phyloP scores from a whole-genome alignment of 2,888 invertebrate species.

The Oscheius sp. region DNA sequence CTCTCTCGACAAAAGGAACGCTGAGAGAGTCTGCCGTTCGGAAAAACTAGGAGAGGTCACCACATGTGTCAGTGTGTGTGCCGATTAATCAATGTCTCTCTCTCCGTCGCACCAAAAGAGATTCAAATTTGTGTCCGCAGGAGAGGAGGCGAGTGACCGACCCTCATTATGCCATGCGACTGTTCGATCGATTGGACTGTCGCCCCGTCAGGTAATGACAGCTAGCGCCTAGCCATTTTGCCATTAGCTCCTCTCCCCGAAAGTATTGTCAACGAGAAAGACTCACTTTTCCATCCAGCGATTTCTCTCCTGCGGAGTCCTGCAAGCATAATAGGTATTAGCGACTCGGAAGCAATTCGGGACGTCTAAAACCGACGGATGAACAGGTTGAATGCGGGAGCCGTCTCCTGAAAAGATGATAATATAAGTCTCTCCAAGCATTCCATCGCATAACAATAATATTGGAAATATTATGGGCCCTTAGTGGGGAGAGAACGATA shows the following conservation, averaged over 20 bases:
- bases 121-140: too few relatives aligned
- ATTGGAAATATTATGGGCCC: not conserved
- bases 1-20: too few relatives aligned
- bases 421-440: too few relatives aligned
- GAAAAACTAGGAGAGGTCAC: too few relatives aligned
- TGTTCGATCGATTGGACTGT: conserved; percentile 17
- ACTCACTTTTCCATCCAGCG: conserved; percentile 69
- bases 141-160: conserved; percentile 5
- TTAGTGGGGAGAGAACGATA: too few relatives aligned
- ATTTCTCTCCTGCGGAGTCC: conserved; percentile 65
- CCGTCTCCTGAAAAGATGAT: conserved; percentile 37
- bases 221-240: not conserved
- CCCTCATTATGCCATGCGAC: conserved; percentile 23
- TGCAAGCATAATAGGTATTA: conserved; percentile 68
- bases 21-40: too few relatives aligned
- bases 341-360: conserved; percentile 68
- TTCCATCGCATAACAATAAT: not conserved
- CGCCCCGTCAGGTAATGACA: conserved; percentile 6
- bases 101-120: too few relatives aligned
- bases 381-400: conserved; percentile 65
- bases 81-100: too few relatives aligned
- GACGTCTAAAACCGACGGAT: conserved; percentile 65
- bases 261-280: not conserved
- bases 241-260: too few relatives aligned
- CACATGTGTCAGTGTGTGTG: too few relatives aligned